Evolutionary conservation across 2,797 vertebrate species (phyloP).

Genomic region (Garrulus glandarius): DNA sequence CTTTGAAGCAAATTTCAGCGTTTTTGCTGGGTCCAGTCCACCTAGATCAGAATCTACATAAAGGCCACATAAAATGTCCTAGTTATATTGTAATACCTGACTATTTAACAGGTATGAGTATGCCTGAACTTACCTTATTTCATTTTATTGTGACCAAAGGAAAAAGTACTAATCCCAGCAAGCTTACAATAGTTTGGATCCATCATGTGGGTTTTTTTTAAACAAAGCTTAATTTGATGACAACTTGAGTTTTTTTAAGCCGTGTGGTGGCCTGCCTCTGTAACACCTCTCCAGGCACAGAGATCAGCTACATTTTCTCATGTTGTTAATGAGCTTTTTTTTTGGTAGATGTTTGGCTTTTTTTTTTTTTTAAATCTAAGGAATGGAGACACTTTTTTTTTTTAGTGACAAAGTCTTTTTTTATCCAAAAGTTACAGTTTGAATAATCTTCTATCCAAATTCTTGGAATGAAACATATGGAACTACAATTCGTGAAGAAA

Average conservation of each 20-base stretch:
- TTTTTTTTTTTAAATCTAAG: background rate
- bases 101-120: background rate
- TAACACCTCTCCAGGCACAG: background rate
- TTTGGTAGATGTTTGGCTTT: background rate
- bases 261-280: fast-evolving
- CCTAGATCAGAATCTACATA: background rate
- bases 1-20: background rate
- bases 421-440: background rate
- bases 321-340: background rate
- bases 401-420: background rate
- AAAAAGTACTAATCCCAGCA: background rate
- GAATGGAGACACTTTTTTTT: background rate
- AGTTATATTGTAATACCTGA: background rate
- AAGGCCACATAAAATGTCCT: background rate
- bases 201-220: background rate
- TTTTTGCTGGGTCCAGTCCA: background rate
- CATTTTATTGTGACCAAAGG: background rate
- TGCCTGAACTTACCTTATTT: background rate
- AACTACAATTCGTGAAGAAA: background rate
- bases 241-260: background rate
- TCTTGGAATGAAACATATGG: background rate
- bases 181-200: background rate
- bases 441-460: background rate
- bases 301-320: background rate
- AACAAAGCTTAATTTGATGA: background rate